Evolutionary conservation across 2,113 vertebrate species (phyloP).

Genomic region (Cichladusa arquata): DNA sequence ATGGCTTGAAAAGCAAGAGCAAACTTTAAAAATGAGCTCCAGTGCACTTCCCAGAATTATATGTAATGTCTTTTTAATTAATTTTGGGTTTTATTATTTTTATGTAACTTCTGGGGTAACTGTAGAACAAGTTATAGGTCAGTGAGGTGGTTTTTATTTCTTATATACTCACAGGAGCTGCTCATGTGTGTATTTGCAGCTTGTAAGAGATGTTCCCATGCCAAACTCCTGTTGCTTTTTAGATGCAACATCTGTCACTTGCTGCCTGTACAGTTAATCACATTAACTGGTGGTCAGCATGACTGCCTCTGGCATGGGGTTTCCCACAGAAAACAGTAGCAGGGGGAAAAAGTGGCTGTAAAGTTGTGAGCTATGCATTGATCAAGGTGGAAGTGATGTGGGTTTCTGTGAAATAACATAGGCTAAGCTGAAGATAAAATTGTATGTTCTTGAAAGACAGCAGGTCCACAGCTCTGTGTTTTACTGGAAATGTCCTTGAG

Average conservation of each 20-base stretch:
- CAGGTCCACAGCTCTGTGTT: not conserved
- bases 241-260: not conserved
- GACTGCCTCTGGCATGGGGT: not conserved
- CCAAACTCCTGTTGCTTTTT: conserved; percentile 18
- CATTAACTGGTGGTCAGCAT: not conserved
- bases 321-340: not conserved
- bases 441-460: not conserved
- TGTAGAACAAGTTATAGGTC: not conserved
- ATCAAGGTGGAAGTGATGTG: not conserved
- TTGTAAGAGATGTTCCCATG: not conserved
- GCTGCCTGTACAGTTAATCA: not conserved
- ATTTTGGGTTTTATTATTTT: not conserved
- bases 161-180: not conserved
- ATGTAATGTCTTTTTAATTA: not conserved
- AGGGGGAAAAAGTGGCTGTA: not conserved
- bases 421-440: not conserved
- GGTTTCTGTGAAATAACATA: not conserved
- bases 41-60: not conserved
- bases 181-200: not conserved
- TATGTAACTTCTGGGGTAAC: not conserved
- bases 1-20: not conserved
- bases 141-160: not conserved
- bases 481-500: not conserved
- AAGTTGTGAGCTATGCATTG: not conserved
- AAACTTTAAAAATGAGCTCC: not conserved